Evolutionary conservation across 2,888 invertebrate genomes (phyloP), one percentile per base, ranked within the genome.

Genomic region (Dilophus febrilis): DNA sequence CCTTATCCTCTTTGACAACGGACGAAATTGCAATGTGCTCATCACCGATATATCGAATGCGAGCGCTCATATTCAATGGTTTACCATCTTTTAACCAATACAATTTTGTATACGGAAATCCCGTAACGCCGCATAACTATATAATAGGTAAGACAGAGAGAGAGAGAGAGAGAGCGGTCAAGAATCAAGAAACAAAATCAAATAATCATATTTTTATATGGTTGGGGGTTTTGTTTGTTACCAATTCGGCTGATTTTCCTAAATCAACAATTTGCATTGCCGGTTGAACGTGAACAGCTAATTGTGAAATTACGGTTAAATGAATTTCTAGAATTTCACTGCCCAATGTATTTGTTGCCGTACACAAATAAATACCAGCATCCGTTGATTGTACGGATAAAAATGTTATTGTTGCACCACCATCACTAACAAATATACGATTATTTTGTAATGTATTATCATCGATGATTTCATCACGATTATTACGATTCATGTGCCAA

Each of bases 211-310:
- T n/a, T n/a, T n/a, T n/a, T n/a, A n/a, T n/a, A n/a, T n/a, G n/a
- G n/a, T n/a, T n/a, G n/a, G n/a, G n/a, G n/a, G n/a, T n/a, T n/a
- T n/a, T n/a, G n/a, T n/a, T n/a, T n/a, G n/a, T n/a, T n/a, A 69
- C 84, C 61, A 92, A 80, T 52, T 71, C 75, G 28, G 86, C 79
- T 48, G 81, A 75, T 51, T 80, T 77, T 29, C 85, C 86, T 40
- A 81, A 72, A 61, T 88, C 90, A 38, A 85, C 77, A 43, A 82
- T 77, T 53, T 77, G 68, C 42, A 71, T 64, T 53, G 73, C 72
- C 41, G 81, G 83, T 63, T 81, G 74, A 47, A 86, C 73, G 57
- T 77, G 77, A 48, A 77, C 81, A 47, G 77, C 72, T 50, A 86
- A 67, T 19, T 82, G 74, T 50, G 82, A 83, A 70, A 66, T 47